phyloP scores from a whole-genome alignment of 2,888 invertebrate species.

The Melieria picta region DNA sequence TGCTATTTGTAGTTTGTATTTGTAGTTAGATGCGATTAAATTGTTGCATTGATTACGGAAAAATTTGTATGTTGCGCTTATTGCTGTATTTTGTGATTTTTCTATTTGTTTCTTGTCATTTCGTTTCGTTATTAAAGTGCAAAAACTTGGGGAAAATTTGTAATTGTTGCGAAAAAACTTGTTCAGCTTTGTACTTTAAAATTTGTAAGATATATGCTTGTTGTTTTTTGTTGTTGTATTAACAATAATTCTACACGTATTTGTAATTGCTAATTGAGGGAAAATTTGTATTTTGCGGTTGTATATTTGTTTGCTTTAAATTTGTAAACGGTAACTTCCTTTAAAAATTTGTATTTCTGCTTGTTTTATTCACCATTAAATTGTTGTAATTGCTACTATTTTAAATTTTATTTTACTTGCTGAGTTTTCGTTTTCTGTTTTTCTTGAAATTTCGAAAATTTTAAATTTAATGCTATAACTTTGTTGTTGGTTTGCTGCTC shows the following conservation, averaged over 20 bases:
- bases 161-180: constrained; percentile 19
- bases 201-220: constrained; percentile 37
- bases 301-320: neutral
- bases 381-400: constrained; percentile 39
- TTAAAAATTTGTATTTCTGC: constrained; percentile 47
- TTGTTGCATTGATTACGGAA: constrained; percentile 21
- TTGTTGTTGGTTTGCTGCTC: constrained; percentile 21
- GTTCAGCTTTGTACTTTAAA: constrained; percentile 35
- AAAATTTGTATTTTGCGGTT: constrained; percentile 4
- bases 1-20: no score
- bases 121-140: constrained; percentile 40
- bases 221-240: neutral
- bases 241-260: neutral
- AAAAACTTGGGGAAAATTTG: constrained; percentile 37
- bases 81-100: constrained; percentile 40
- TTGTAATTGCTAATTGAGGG: constrained; percentile 1
- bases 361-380: constrained; percentile 40
- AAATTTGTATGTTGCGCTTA: neutral
- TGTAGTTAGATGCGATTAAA: neutral
- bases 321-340: constrained; percentile 42
- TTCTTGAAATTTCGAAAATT: constrained; percentile 23
- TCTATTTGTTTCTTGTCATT: constrained; percentile 42
- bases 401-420: constrained; percentile 39
- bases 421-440: constrained; percentile 24
- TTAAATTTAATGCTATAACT: constrained; percentile 35